Evolutionary conservation across 2,888 invertebrate species (phyloP).

Genomic region (Hirtodrosophila trivittata): DNA sequence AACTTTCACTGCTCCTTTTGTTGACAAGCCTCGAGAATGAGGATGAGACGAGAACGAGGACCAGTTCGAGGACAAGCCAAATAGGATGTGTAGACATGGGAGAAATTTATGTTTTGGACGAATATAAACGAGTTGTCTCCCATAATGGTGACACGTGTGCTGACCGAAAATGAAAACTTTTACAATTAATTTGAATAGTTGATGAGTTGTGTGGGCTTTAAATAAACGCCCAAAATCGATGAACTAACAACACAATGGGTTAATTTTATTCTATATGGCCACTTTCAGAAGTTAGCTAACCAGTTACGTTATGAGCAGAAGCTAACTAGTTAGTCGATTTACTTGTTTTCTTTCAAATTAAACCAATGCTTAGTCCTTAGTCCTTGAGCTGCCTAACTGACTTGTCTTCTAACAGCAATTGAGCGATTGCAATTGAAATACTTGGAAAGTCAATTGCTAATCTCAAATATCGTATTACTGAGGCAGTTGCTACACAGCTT

Average conservation of each 20-base stretch:
- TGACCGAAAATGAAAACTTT: conserved; percentile 62
- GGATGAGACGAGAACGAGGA: neutral
- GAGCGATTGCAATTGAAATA: conserved; percentile 42
- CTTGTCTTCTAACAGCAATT: conserved; percentile 15
- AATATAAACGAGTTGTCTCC: neutral
- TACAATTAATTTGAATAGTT: conserved; percentile 71
- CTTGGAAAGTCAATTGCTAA: conserved; percentile 50
- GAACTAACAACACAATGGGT: neutral
- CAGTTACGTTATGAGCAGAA: too few species aligned
- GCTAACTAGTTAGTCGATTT: too few species aligned
- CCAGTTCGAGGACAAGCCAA: conserved; percentile 14
- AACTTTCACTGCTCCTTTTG: conserved; percentile 72
- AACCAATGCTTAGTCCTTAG: too few species aligned
- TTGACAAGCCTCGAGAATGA: conserved; percentile 54
- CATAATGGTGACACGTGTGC: conserved; percentile 51
- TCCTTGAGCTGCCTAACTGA: conserved; percentile 10
- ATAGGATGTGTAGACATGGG: conserved; percentile 32
- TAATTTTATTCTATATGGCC: conserved; percentile 5
- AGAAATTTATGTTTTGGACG: conserved; percentile 51
- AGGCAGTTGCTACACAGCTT: conserved; percentile 20
- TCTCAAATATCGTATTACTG: conserved; percentile 48
- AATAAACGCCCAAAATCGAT: conserved; percentile 22
- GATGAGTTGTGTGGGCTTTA: conserved; percentile 26
- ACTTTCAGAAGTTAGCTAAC: conserved; percentile 2
- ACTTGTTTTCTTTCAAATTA: too few species aligned